Evolutionary conservation across 2,797 vertebrate species (phyloP), one percentile per base, ranked within the genome.

Genomic region (Tapirus indicus): DNA sequence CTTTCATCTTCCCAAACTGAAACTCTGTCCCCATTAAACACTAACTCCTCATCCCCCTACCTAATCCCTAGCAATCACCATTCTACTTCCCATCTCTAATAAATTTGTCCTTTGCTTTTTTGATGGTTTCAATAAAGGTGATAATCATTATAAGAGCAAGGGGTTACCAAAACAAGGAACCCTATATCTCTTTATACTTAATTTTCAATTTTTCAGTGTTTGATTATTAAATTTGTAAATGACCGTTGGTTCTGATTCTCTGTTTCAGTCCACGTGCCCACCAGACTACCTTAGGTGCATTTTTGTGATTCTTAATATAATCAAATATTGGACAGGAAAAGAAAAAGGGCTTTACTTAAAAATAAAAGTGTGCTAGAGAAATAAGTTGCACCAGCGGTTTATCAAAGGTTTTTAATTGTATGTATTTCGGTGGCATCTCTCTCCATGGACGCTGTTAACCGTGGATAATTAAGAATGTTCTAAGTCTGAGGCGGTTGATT

Each of bases 381-480:
- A 80, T 41, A 87, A 62, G 32, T 38, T 41, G 3, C 7, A 86
- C 38, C 12, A 5, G 27, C 4, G 6, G 18, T 41, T 93, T 56
- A 44, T 9, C 2, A 32, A 60, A 21, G 18, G 5, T 27, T 87
- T 78, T 47, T 21, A 78, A 56, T 52, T 71, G 54, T 49, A 38
- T 6, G 0, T 54, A 60, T 85, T 91, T 91, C 17, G 12, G 38
- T 29, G 41, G 21, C 80, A 25, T 38, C 21, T 82, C 71, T 95
- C 29, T 74, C 47, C 9, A 12, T 1, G 47, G 58, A 89, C 18
- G 62, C 32, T 44, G 14, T 86, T 69, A 69, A 69, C 27, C 47
- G 41, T 21, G 21, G 49, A 85, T 74, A 72, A 96, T 69, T 85
- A 93, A 94, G 62, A 74, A 66, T 32, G 87, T 64, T 78, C 72